Evolutionary conservation across 2,797 vertebrate genomes (phyloP), one percentile per base, ranked within the genome.

Genomic region (Schizopygopsis pylzovi): DNA sequence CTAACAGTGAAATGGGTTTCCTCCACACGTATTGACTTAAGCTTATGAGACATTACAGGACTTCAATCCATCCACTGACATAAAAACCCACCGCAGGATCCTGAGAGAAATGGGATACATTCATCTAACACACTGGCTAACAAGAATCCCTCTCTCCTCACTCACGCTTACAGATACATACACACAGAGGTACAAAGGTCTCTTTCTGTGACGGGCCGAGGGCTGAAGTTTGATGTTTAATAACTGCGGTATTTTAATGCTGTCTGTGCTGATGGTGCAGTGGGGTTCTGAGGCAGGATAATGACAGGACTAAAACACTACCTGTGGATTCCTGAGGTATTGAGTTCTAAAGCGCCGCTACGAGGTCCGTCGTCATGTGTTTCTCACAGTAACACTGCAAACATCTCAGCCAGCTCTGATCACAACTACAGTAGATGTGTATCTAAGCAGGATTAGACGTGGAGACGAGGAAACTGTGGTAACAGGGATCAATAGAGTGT

Each of bases 271-370:
- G 89, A 90, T 78, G 82, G 81, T 81, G 89, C 86, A 88, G 80
- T 47, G 39, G 71, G 61, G 68, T 84, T 68, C 61, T 77, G 61
- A 78, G 65, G 63, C 43, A 43, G 77, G 77, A 85, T 88, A 90
- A 88, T 87, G 89, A 87, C 73, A 49, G 89, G 87, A 84, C 85
- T 81, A 79, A 84, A 90, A 85, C 70, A 72, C 87, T 88, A 90
- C 80, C 82, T 86, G 82, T 88, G 87, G 89, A 93, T 90, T 90
- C 90, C 86, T 90, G 89, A 85, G 87, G 88, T 89, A 88, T 93
- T 90, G 68, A 82, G 88, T 93, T 93, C 91, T 89, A 83, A 87
- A 86, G 86, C 47, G 63, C 82, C 56, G 84, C 88, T 85, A 47
- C 82, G 78, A 75, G 83, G 56, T 63, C 25, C 90, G 83, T 81